Percentiles rank a stretch among this genome's conserved stretches.
phyloP scores from a whole-genome alignment of 2,113 vertebrate genomes.

The Tragelaphus scriptus region DNA sequence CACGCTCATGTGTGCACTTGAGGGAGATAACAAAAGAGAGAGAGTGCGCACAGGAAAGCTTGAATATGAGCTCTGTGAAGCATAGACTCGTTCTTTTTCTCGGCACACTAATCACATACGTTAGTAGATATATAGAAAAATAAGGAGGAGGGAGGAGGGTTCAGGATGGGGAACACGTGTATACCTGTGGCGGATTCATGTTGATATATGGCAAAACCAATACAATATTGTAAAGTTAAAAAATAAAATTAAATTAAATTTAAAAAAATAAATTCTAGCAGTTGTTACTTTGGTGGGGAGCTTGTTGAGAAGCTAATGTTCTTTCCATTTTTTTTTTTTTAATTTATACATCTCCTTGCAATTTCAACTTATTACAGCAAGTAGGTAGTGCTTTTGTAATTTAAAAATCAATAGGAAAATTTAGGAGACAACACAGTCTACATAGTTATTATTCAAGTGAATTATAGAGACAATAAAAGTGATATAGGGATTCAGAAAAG shows the following conservation, averaged over 20 bases:
- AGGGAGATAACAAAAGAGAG: background rate
- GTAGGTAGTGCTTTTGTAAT: background rate
- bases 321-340: background rate
- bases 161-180: no score
- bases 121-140: background rate
- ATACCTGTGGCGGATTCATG: no score
- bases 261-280: background rate
- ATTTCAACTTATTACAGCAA: background rate
- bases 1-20: accelerated
- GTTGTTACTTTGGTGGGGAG: background rate
- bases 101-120: no score
- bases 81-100: background rate
- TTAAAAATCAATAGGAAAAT: conserved; percentile 18
- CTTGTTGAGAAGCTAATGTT: background rate
- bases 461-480: background rate
- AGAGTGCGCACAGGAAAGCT: background rate
- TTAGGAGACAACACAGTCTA: background rate
- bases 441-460: background rate
- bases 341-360: background rate
- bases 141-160: background rate
- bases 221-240: no score
- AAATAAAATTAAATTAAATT: background rate
- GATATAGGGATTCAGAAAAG: background rate
- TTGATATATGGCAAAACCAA: no score
- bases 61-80: background rate